Percentiles rank a stretch among this genome's conserved stretches.
phyloP scores from a whole-genome alignment of 2,797 vertebrate species.

The Phaenicophaeus curvirostris region DNA sequence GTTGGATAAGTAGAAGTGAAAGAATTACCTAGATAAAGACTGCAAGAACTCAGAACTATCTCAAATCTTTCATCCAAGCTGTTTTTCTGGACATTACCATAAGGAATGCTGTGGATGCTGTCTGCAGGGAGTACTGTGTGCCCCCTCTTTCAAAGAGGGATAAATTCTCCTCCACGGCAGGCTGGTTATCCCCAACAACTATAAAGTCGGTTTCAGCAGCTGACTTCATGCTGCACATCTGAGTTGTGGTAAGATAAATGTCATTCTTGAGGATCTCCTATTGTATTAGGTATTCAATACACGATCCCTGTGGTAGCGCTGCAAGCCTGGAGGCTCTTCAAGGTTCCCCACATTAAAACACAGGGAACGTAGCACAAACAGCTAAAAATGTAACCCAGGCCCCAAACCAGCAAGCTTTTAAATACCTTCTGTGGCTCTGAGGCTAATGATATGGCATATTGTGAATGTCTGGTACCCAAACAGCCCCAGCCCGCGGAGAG shows the following conservation, averaged over 20 bases:
- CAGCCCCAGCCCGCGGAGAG: neutral
- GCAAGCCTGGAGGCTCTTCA: neutral
- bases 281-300: neutral
- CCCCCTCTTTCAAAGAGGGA: neutral
- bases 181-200: neutral
- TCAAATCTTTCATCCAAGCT: neutral
- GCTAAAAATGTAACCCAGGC: neutral
- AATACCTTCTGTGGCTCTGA: neutral
- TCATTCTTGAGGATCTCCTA: neutral
- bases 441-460: neutral
- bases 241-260: neutral
- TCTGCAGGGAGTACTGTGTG: neutral
- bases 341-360: neutral
- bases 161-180: neutral
- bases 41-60: neutral
- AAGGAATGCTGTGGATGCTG: neutral
- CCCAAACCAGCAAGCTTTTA: neutral
- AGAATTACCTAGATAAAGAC: neutral
- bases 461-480: neutral
- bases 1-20: neutral
- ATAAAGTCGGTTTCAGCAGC: accelerated
- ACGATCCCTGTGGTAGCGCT: neutral
- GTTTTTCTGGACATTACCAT: neutral
- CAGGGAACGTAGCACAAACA: neutral
- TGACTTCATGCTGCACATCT: neutral